Conservation (phyloP, 1,140 invertebrate genomes). For the Fopius arisanus region DNA sequence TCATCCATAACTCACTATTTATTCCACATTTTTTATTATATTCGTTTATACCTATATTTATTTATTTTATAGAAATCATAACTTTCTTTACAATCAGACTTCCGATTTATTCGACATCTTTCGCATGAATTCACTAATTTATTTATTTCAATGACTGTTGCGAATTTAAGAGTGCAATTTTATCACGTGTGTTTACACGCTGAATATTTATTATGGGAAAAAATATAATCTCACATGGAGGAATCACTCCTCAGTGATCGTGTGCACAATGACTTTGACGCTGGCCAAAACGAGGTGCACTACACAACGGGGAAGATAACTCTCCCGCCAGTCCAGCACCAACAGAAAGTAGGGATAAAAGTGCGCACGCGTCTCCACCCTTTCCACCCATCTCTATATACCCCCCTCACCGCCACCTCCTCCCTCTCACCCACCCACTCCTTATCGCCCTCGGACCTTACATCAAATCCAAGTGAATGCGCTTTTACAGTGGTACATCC, state of each 20-base stretch:
- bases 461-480: neutral
- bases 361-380: slow-evolving; percentile 22
- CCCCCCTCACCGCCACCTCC: neutral
- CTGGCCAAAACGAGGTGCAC: neutral
- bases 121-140: neutral
- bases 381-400: neutral
- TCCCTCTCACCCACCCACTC: neutral
- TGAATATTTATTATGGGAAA: neutral
- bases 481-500: neutral
- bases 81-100: no score
- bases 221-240: neutral
- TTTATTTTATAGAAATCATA: no score
- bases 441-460: neutral
- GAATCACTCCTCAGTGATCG: neutral
- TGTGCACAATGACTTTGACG: neutral
- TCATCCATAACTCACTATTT: neutral
- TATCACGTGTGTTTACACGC: no score
- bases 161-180: no score
- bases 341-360: slow-evolving; percentile 19
- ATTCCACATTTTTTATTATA: neutral
- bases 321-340: neutral
- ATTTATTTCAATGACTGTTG: no score
- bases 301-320: neutral
- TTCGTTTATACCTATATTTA: no score
- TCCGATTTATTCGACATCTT: neutral